These are phyloP conservation scores for Amphipoea lucens DNA, from an alignment of 2,888 invertebrate genomes.

Conservation along the genomic window DNA sequence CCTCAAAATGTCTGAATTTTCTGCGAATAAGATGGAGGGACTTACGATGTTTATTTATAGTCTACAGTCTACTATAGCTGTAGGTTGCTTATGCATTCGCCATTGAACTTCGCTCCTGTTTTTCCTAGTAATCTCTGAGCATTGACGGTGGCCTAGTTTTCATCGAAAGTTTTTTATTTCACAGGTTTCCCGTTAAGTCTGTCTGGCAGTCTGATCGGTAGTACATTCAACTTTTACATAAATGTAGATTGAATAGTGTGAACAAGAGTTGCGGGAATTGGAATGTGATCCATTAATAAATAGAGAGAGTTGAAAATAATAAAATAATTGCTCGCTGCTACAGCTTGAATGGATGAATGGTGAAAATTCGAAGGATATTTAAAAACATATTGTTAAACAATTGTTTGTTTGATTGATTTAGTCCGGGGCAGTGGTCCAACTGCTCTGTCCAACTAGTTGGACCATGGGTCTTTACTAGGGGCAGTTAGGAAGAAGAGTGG, in stretches of 20 bases:
- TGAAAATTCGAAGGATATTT: background rate
- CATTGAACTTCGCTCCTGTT: constrained; percentile 2
- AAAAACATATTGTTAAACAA: background rate
- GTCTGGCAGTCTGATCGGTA: background rate
- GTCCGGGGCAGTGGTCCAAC: too few relatives aligned
- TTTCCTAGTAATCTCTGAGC: background rate
- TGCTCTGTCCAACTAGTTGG: too few relatives aligned
- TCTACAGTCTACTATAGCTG: background rate
- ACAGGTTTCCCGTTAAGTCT: background rate
- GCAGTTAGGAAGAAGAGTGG: too few relatives aligned
- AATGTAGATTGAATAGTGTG: background rate
- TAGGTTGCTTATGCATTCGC: background rate
- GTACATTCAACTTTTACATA: background rate
- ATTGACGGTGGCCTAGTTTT: background rate
- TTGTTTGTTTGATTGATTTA: too few relatives aligned
- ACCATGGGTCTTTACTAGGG: too few relatives aligned
- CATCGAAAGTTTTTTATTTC: constrained; percentile 1
- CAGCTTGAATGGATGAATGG: background rate
- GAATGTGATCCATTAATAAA: background rate
- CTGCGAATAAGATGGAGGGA: background rate
- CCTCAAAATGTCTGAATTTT: background rate
- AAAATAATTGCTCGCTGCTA: background rate
- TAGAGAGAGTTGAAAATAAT: too few relatives aligned
- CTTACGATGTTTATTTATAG: background rate
- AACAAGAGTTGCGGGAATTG: background rate